Evolutionary conservation across 2,888 invertebrate genomes (phyloP).

Genomic region (Ferrisia virgata): DNA sequence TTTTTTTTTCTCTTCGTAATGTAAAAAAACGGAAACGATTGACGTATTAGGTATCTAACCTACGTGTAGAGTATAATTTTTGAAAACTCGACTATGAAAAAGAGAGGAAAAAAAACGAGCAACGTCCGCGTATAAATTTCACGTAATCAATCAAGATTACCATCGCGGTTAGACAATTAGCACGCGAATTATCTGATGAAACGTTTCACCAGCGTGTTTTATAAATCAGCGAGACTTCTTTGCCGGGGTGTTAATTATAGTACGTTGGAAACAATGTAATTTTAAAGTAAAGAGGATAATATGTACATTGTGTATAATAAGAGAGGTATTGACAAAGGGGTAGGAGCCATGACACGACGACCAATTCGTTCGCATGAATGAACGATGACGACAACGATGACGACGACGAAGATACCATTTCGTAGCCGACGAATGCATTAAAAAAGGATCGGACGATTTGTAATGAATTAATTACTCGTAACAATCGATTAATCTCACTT

Average conservation of each 20-base stretch:
- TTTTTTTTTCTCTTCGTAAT: neutral
- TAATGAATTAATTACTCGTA: slow-evolving; percentile 25
- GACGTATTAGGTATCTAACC: neutral
- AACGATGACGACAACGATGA: neutral
- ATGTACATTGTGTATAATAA: neutral
- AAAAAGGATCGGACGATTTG: neutral
- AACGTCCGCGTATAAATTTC: neutral
- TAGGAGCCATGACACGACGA: neutral
- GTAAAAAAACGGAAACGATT: neutral
- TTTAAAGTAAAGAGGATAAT: neutral
- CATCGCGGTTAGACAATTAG: neutral
- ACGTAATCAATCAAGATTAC: neutral
- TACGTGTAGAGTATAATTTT: no score
- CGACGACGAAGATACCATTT: neutral
- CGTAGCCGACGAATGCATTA: neutral
- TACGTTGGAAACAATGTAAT: neutral
- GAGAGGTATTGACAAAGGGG: no score
- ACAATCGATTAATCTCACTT: slow-evolving; percentile 23
- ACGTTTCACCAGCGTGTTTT: neutral
- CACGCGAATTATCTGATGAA: slow-evolving; percentile 13
- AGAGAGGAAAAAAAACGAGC: neutral
- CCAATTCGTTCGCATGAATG: slow-evolving; percentile 1
- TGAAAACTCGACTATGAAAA: no score
- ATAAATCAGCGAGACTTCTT: neutral
- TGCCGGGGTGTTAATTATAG: neutral